Conservation (phyloP, 2,888 invertebrate species). For the Lapara coniferarum region DNA sequence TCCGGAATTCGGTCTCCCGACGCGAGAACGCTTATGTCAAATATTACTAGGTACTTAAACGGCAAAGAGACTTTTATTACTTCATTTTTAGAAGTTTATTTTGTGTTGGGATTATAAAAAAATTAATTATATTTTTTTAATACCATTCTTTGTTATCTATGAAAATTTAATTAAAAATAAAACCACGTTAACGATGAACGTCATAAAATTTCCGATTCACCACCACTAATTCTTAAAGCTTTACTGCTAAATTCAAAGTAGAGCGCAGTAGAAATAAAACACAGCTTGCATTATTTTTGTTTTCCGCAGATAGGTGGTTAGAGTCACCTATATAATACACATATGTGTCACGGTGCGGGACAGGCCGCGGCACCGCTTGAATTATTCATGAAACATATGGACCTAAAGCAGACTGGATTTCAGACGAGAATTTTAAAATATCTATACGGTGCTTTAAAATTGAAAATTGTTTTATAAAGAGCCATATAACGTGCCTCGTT, state of each 20-base stretch:
- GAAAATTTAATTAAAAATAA: not conserved
- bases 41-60: no score
- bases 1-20: no score
- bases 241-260: conserved; percentile 17
- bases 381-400: conserved; percentile 83
- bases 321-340: conserved; percentile 46
- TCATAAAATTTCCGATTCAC: not conserved
- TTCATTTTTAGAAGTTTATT: no score
- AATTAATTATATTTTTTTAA: no score
- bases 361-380: conserved; percentile 70
- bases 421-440: conserved; percentile 80
- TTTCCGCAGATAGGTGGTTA: conserved; percentile 39
- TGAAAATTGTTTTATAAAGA: conserved; percentile 72
- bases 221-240: not conserved
- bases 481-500: conserved; percentile 49
- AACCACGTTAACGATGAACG: not conserved
- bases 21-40: no score
- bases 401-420: conserved; percentile 82
- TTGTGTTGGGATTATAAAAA: no score
- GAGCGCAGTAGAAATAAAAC: conserved; percentile 38
- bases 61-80: no score
- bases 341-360: conserved; percentile 68
- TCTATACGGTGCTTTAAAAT: conserved; percentile 73
- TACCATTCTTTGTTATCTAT: no score
- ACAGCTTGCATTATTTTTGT: conserved; percentile 45